Conservation (phyloP, 2,888 invertebrate species). For the Odiellus spinosus region DNA sequence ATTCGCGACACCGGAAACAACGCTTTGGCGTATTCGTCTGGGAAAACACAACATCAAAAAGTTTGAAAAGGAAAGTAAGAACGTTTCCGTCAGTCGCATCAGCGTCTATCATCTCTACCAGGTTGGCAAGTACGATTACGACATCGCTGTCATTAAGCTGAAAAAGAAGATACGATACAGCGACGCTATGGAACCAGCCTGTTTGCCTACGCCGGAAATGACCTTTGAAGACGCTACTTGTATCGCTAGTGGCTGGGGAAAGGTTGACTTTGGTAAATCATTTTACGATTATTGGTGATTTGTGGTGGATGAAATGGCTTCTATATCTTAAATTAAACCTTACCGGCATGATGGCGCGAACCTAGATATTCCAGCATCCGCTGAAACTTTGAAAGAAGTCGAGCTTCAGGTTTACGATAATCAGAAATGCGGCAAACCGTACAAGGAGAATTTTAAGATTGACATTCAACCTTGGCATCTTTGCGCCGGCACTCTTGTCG, state of each 20-base stretch:
- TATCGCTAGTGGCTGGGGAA: slow-evolving; percentile 23
- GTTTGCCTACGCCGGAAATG: slow-evolving; percentile 15
- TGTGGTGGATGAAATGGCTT: background rate
- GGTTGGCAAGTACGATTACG: slow-evolving; percentile 16
- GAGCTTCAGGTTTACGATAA: slow-evolving; percentile 50
- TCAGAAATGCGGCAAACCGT: slow-evolving; percentile 39
- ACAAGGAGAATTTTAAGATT: slow-evolving; percentile 45
- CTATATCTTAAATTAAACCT: background rate
- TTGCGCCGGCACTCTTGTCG: slow-evolving; percentile 68
- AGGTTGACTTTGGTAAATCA: slow-evolving; percentile 6
- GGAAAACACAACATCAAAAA: slow-evolving; percentile 18
- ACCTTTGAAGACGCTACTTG: slow-evolving; percentile 13
- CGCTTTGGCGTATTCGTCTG: background rate
- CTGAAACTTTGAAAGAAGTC: slow-evolving; percentile 49
- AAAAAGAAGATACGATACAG: slow-evolving; percentile 6
- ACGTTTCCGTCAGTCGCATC: too few species aligned
- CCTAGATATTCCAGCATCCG: slow-evolving; percentile 6
- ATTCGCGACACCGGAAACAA: slow-evolving; percentile 14
- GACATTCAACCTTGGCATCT: slow-evolving; percentile 47
- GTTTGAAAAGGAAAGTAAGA: too few species aligned
- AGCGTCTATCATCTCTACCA: slow-evolving; percentile 27
- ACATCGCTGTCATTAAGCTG: slow-evolving; percentile 22
- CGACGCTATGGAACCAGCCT: slow-evolving; percentile 7
- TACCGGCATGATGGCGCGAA: too few species aligned
- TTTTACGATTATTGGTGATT: background rate